Conservation (phyloP, 2,888 invertebrate genomes). For the Macaria liturata region DNA sequence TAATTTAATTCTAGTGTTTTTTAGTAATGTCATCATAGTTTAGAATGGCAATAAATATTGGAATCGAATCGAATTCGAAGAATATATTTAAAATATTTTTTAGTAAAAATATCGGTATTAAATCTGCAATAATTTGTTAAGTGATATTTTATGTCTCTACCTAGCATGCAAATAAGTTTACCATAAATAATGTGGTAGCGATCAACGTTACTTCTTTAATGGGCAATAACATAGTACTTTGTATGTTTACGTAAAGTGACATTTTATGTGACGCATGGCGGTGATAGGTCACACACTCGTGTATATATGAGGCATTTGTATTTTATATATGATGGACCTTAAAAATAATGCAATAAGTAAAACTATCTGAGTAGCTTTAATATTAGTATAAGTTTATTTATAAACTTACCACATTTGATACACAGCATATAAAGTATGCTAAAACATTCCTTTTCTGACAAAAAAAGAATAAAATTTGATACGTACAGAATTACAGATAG, state of each 20-base stretch:
- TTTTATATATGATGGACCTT: no score
- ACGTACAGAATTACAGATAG: no score
- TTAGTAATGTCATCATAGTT: constrained; percentile 13
- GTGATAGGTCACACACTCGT: constrained; percentile 1
- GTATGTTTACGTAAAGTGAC: constrained; percentile 13
- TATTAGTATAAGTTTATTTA: no score
- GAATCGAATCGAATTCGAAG: constrained; percentile 13
- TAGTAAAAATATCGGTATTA: constrained; percentile 25
- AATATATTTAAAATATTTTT: constrained; percentile 10
- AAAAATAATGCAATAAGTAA: no score
- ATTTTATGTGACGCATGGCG: constrained; percentile 9
- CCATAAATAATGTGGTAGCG: constrained; percentile 20
- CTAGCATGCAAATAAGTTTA: constrained; percentile 21
- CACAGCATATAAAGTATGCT: no score
- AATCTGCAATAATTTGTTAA: constrained; percentile 39
- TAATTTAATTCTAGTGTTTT: constrained; percentile 19
- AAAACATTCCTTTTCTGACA: no score
- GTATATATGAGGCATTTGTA: no score
- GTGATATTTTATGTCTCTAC: constrained; percentile 41
- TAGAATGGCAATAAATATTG: constrained; percentile 23
- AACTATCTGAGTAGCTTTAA: no score
- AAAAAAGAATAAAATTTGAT: no score
- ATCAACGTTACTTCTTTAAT: constrained; percentile 16
- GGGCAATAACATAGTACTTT: constrained; percentile 7
- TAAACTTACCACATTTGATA: no score